These are phyloP conservation scores for Enchytraeus crypticus DNA, from an alignment of 2,888 invertebrate genomes.

Conservation along the genomic window DNA sequence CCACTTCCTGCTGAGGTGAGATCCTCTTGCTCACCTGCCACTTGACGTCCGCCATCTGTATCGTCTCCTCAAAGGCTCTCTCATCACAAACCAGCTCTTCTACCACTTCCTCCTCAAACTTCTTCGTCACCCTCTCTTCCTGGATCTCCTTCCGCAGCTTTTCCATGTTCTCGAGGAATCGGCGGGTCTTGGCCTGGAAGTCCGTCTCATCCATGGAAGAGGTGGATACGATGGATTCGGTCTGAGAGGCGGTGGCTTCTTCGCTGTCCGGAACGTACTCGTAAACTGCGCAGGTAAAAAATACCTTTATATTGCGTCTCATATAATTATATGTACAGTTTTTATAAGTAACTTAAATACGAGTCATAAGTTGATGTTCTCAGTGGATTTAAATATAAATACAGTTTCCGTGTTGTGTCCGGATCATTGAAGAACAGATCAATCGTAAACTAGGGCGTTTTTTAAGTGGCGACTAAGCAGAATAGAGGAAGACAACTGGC, in stretches of 20 bases:
- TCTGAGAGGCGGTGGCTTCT: conserved; percentile 56
- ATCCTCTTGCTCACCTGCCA: conserved; percentile 23
- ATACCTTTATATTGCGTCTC: no score
- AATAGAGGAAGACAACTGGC: no score
- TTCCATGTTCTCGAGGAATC: conserved; percentile 29
- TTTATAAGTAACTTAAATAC: no score
- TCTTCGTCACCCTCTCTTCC: conserved; percentile 17
- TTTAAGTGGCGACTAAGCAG: no score
- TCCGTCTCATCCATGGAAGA: conserved; percentile 27
- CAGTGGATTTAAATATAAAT: no score
- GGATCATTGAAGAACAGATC: no score
- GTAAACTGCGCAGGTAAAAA: conserved; percentile 65
- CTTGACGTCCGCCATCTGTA: conserved; percentile 30
- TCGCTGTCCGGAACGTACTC: conserved; percentile 84
- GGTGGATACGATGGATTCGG: conserved; percentile 41
- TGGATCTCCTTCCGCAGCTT: conserved; percentile 25
- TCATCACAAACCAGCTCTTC: conserved; percentile 25
- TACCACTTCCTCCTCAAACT: conserved; percentile 22
- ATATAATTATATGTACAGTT: no score
- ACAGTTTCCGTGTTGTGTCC: no score
- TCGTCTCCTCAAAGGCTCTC: conserved; percentile 26
- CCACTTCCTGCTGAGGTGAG: conserved; percentile 10
- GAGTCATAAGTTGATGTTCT: no score
- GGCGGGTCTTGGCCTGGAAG: conserved; percentile 27
- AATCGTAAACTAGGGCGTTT: no score